phyloP scores from a whole-genome alignment of 2,113 vertebrate genomes.

The Periophthalmus modestus region DNA sequence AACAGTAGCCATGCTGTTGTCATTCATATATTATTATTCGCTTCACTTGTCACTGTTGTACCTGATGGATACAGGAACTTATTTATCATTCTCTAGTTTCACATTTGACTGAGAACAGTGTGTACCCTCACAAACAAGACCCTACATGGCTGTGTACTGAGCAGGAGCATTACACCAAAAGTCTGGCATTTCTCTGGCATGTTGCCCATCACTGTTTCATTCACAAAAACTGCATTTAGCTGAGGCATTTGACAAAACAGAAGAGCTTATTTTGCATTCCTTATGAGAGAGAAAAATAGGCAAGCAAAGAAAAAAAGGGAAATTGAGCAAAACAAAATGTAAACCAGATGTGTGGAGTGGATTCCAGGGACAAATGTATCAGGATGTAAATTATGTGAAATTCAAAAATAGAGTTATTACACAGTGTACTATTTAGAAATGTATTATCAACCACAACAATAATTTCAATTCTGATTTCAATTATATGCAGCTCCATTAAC shows the following conservation, averaged over 20 bases:
- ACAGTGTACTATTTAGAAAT: not conserved
- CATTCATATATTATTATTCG: not conserved
- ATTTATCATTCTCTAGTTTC: not conserved
- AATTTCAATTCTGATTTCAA: not conserved
- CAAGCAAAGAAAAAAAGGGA: constrained; percentile 30
- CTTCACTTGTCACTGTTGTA: too few species aligned
- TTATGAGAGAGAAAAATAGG: constrained; percentile 7
- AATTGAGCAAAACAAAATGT: constrained; percentile 20
- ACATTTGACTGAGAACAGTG: constrained; percentile 7
- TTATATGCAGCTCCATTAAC: not conserved
- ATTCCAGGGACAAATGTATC: not conserved
- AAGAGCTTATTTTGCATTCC: constrained; percentile 26
- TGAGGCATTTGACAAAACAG: constrained; percentile 35
- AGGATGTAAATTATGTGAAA: not conserved
- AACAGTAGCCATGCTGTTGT: not conserved
- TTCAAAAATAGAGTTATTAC: not conserved
- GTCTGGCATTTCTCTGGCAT: constrained; percentile 64
- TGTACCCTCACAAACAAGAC: constrained; percentile 47
- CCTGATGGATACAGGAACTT: not conserved
- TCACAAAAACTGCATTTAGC: constrained; percentile 35
- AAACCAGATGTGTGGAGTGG: constrained; percentile 40
- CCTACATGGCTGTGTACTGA: constrained; percentile 60
- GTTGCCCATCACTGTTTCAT: constrained; percentile 39
- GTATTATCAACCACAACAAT: not conserved
- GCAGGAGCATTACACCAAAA: constrained; percentile 59